These are phyloP conservation scores for Calameuta filiformis DNA, from an alignment of 2,888 invertebrate genomes.

Conservation along the genomic window DNA sequence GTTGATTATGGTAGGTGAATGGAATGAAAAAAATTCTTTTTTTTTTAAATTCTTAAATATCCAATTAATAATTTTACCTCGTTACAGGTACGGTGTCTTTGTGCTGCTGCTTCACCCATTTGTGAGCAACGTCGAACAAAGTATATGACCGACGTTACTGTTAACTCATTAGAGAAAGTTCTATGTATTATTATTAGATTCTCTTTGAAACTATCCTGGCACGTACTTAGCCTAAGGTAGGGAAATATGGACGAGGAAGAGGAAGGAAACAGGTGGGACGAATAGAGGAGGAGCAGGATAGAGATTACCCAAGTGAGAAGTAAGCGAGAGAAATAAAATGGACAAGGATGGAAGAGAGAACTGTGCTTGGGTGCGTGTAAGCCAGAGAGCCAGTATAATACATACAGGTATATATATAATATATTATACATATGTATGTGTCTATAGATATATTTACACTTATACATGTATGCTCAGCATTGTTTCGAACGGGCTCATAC, in stretches of 20 bases:
- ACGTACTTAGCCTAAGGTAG: slow-evolving; percentile 37
- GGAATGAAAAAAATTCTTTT: background rate
- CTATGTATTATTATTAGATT: slow-evolving; percentile 59
- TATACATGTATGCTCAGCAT: slow-evolving; percentile 44
- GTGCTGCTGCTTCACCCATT: background rate
- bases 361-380: background rate
- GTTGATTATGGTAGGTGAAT: background rate
- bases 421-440: too few relatives aligned
- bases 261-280: slow-evolving; percentile 23
- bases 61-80: background rate
- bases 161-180: slow-evolving; percentile 62
- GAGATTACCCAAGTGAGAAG: slow-evolving; percentile 33
- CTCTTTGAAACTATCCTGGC: slow-evolving; percentile 55
- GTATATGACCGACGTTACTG: slow-evolving; percentile 52
- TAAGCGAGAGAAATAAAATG: slow-evolving; percentile 12
- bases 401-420: background rate
- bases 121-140: slow-evolving; percentile 47
- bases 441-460: background rate
- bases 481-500: slow-evolving; percentile 59
- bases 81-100: background rate
- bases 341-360: background rate
- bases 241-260: slow-evolving; percentile 36
- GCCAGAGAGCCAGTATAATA: background rate
- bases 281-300: slow-evolving; percentile 7
- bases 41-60: too few relatives aligned